Base-by-base conservation (phyloP, 2,113 vertebrate genomes). In the Lontra canadensis region DNA sequence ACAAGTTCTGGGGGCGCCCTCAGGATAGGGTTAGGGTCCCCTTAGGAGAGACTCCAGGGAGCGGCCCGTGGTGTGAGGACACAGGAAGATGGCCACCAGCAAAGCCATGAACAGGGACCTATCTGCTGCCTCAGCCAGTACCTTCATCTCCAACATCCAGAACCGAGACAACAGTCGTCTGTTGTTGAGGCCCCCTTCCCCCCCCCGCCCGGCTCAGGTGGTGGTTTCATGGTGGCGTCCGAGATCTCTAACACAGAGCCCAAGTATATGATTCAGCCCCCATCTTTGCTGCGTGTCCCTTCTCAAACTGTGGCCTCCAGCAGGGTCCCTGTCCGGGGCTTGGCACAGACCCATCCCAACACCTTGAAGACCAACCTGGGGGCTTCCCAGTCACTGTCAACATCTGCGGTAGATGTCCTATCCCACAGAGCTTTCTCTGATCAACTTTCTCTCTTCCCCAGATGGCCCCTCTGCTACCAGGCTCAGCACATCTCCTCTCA, bases 401-500 rank as follows among this genome's bases (percentile, higher is more conserved):
- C 12, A 2, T 18, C 13, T 4, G 0, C 10, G 21, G 11, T 17
- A 44, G 71, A 11, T 29, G 26, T 1, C 9, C 4, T 0, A 55
- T 15, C 44, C 79, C n/a, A 3, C n/a, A 15, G 4, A 20, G 78
- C 20, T 44, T 39, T 31, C 49, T 49, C 63, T 26, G 76, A 73
- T 8, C 52, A 8, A 61, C 63, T 15, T 65, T 1, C 12, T 8
- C 49, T 31, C 31, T 29, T 23, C 78, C 85, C 65, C 15, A 26
- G 1, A 10, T 36, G 39, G 23, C 18, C 25, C 44, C 42, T 15
- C 47, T 2, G 13, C 76, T 11, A 4, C 29, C 11, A 1, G 55
- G 36, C 10, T 2, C 0, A 0, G 31, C 71, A 25, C 3, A 0
- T 18, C 13, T 8, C 71, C n/a, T 61, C 1, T 1, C 7, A 4